Evolutionary conservation across 2,888 invertebrate species (phyloP).

Genomic region (Candidula unifasciata): DNA sequence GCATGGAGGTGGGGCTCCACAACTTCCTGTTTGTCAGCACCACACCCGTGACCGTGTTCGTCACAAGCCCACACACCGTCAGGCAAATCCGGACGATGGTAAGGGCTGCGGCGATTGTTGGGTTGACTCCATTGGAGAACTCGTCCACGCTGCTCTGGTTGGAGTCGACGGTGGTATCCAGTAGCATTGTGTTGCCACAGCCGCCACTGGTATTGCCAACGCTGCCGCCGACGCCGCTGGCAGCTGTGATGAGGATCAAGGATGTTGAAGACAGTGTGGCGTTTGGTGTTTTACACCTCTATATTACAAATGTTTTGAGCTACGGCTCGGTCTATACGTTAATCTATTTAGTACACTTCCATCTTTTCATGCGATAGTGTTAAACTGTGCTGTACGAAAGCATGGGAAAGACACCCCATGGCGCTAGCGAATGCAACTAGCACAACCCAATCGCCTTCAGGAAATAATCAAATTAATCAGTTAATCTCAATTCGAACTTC

Average conservation of each 20-base stretch:
- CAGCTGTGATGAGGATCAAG: background rate
- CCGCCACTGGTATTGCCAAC: background rate
- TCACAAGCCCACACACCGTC: constrained; percentile 54
- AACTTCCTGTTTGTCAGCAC: constrained; percentile 55
- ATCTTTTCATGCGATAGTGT: no score
- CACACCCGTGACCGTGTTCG: constrained; percentile 53
- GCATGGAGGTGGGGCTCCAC: constrained; percentile 56
- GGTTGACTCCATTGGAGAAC: background rate
- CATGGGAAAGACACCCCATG: no score
- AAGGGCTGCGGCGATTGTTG: constrained; percentile 42
- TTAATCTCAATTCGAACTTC: no score
- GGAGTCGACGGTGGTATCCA: background rate
- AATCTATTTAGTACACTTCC: no score
- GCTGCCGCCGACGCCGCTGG: background rate
- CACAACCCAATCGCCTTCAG: no score
- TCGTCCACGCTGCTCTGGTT: background rate
- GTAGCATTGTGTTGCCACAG: background rate
- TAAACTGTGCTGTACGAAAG: no score
- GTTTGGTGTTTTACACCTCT: background rate
- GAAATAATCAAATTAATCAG: no score
- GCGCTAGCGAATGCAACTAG: no score
- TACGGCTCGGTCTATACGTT: no score
- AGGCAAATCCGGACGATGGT: constrained; percentile 50
- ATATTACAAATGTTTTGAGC: no score
- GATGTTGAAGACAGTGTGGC: background rate